Base-by-base conservation (phyloP, 2,113 vertebrate species). In the Tautogolabrus adspersus region DNA sequence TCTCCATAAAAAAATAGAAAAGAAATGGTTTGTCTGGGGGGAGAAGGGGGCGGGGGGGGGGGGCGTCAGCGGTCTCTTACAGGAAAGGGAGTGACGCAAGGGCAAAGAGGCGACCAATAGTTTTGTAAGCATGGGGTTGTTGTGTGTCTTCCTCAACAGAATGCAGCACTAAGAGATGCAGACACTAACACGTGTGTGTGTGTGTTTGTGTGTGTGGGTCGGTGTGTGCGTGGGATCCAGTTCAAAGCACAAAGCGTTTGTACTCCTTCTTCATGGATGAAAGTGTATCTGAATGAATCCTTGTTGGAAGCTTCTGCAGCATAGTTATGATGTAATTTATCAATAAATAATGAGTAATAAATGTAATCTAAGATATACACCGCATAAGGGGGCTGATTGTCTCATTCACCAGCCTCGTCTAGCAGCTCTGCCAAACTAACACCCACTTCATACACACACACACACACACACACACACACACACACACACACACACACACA, bases 401-500 rank as follows among this genome's bases (percentile, higher is more conserved):
- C 92, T 92, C 87, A 85, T 90, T 89, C 87, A 89, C 52, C 81
- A 68, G 83, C 82, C 82, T 86, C 67, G 83, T 91, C 90, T 91
- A 46, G 67, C 88, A 34, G 79, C 75, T 76, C 58, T 77, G 88
- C 91, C 91, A 89, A 88, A 79, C 73, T 51, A 8, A 83, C 92
- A 80, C 92, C 89, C 85, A 91, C 92, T 23, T 23, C 85, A 74
- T 77, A 75, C 86, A 76, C 85, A 73, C 79, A 72, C 21, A 5
- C 77, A 67, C 72, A 55, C 71, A 49, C 62, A 26, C 26, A 26
- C 26, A 26, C 26, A 26, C 26, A 26, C 26, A 26, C 26, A 26
- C 26, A 26, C 26, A 26, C 26, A 26, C 26, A 26, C 26, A 26
- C 26, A 26, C 26, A 26, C 26, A 26, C 26, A 26, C 30, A 34